A percentile compares a stretch with the other conserved stretches of the same genome.
phyloP scores from a whole-genome alignment of 2,888 invertebrate genomes.

The Limenitis camilla region DNA sequence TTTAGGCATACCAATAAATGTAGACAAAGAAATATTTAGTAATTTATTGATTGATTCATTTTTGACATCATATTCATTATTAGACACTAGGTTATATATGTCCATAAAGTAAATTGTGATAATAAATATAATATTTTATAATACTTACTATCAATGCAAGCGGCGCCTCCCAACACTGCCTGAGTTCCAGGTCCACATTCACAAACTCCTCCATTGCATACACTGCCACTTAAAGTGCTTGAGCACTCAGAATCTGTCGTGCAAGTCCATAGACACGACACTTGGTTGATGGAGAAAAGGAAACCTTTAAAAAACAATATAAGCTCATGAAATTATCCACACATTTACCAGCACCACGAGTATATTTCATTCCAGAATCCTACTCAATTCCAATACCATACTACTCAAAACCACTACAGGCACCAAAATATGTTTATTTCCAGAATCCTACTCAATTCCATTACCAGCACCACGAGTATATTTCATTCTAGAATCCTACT shows the following conservation, averaged over 20 bases:
- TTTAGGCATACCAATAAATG: too few relatives aligned
- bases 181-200: conserved; percentile 37
- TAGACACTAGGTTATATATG: background rate
- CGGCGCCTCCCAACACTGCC: conserved; percentile 34
- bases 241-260: conserved; percentile 38
- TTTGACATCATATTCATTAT: too few relatives aligned
- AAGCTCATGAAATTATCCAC: background rate
- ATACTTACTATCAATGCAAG: conserved; percentile 40
- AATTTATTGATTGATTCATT: too few relatives aligned
- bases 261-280: conserved; percentile 42
- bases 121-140: background rate
- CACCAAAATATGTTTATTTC: too few relatives aligned
- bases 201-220: conserved; percentile 40
- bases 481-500: too few relatives aligned
- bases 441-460: too few relatives aligned
- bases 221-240: conserved; percentile 32
- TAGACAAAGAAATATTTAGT: too few relatives aligned
- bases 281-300: conserved; percentile 24
- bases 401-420: too few relatives aligned
- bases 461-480: too few relatives aligned
- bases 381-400: too few relatives aligned
- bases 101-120: background rate
- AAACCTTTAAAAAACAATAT: conserved; percentile 27
- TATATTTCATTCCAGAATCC: too few relatives aligned
- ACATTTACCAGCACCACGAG: too few relatives aligned